Percentiles rank a stretch among this genome's conserved stretches.
Conservation (phyloP, 1,140 invertebrate genomes). For the Tenebrio molitor region DNA sequence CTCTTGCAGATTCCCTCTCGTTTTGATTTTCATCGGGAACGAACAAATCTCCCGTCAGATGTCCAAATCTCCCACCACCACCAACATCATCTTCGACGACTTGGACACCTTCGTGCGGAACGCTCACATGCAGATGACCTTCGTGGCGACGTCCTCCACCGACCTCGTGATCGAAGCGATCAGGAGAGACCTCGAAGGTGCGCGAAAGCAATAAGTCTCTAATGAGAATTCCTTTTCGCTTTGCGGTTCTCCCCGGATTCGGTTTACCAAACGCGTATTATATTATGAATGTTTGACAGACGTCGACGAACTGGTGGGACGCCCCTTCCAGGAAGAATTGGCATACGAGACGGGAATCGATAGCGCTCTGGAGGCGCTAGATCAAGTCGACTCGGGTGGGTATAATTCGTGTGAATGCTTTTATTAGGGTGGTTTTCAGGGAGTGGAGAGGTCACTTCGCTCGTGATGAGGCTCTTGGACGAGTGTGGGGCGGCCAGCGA, state of each 20-base stretch:
- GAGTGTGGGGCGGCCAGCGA: slow-evolving; percentile 56
- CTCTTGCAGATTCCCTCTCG: slow-evolving; percentile 65
- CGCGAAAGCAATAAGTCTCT: slow-evolving; percentile 58
- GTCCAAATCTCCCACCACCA: slow-evolving; percentile 68
- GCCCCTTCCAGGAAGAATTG: slow-evolving; percentile 75
- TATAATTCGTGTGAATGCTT: slow-evolving; percentile 46
- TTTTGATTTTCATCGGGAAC: slow-evolving; percentile 73
- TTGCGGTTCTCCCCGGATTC: no score
- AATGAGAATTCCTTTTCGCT: slow-evolving; percentile 8
- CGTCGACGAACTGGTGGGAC: slow-evolving; percentile 75
- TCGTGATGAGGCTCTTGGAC: slow-evolving; percentile 70
- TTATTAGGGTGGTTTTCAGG: slow-evolving; percentile 42
- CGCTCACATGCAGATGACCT: slow-evolving; percentile 72
- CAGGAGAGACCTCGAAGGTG: slow-evolving; percentile 75
- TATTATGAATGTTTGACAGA: slow-evolving; percentile 68
- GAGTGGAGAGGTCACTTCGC: slow-evolving; percentile 43
- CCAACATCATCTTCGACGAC: slow-evolving; percentile 72
- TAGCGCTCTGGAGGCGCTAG: slow-evolving; percentile 72
- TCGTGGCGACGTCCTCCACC: slow-evolving; percentile 72
- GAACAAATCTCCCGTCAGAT: slow-evolving; percentile 70
- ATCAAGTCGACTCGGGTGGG: slow-evolving; percentile 75
- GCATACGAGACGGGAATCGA: slow-evolving; percentile 77
- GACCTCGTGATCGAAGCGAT: slow-evolving; percentile 73
- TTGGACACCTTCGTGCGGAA: slow-evolving; percentile 72
- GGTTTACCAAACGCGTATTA: no score